phyloP scores from a whole-genome alignment of 1,140 invertebrate species.

The Drosophila tani region DNA sequence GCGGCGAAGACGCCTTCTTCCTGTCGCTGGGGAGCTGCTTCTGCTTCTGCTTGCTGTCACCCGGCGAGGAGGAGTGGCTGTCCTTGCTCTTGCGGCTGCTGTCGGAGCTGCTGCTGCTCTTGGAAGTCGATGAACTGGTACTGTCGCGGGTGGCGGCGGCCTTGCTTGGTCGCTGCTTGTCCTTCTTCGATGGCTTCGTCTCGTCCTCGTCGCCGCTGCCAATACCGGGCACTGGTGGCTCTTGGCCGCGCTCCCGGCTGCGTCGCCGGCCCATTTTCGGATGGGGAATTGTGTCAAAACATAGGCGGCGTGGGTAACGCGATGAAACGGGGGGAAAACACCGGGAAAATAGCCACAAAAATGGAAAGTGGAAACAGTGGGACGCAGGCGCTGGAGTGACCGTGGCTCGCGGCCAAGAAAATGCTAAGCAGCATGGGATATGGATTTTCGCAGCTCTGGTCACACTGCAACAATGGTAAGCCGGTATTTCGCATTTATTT shows the following conservation, averaged over 20 bases:
- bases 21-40: constrained; percentile 13
- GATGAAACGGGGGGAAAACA: background rate
- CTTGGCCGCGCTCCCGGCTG: constrained; percentile 23
- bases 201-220: constrained; percentile 9
- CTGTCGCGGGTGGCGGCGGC: background rate
- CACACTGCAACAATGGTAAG: too few relatives aligned
- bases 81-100: background rate
- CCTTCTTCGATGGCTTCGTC: constrained; percentile 2
- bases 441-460: too few relatives aligned
- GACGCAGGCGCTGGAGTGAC: background rate
- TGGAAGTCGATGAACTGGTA: constrained; percentile 20
- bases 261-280: constrained; percentile 23
- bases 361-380: constrained; percentile 6
- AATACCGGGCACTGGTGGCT: constrained; percentile 11
- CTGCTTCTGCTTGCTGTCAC: constrained; percentile 18
- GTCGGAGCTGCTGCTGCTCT: constrained; percentile 1
- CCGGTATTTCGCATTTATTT: too few relatives aligned
- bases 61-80: background rate
- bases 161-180: constrained; percentile 11
- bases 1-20: background rate
- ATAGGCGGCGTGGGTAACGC: background rate
- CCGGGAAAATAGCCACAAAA: constrained; percentile 4
- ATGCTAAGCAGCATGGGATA: background rate
- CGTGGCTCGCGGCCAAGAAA: background rate
- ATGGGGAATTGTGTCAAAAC: background rate